Conservation (phyloP, 2,888 invertebrate genomes). For the Cephonodes hylas region DNA sequence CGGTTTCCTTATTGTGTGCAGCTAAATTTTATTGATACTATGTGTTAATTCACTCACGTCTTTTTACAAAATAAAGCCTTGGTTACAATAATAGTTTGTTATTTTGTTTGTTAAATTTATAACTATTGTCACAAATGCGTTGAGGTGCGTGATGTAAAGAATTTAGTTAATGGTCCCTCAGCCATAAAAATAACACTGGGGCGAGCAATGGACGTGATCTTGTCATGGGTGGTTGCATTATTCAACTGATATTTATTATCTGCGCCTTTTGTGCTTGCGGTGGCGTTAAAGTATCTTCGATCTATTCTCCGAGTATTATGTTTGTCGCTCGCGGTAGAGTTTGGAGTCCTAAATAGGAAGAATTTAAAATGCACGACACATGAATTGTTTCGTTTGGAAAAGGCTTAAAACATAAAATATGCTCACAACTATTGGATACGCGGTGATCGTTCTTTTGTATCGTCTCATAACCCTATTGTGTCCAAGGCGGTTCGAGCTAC, state of each 20-base stretch:
- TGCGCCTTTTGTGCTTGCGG: background rate
- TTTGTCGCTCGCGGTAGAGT: background rate
- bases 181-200: background rate
- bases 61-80: background rate
- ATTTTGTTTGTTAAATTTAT: background rate
- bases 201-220: background rate
- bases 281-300: background rate
- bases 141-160: background rate
- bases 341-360: background rate
- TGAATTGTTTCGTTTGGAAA: background rate
- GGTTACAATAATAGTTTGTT: background rate
- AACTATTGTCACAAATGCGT: background rate
- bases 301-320: background rate
- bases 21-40: background rate
- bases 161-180: background rate
- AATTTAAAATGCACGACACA: background rate
- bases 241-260: background rate
- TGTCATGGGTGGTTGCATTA: constrained; percentile 2
- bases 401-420: background rate
- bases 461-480: background rate
- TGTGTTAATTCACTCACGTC: background rate
- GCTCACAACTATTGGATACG: background rate
- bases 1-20: background rate
- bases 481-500: background rate
- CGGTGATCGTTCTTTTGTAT: background rate